Base-by-base conservation (phyloP, 2,113 vertebrate genomes). In the Bufo gargarizans region DNA sequence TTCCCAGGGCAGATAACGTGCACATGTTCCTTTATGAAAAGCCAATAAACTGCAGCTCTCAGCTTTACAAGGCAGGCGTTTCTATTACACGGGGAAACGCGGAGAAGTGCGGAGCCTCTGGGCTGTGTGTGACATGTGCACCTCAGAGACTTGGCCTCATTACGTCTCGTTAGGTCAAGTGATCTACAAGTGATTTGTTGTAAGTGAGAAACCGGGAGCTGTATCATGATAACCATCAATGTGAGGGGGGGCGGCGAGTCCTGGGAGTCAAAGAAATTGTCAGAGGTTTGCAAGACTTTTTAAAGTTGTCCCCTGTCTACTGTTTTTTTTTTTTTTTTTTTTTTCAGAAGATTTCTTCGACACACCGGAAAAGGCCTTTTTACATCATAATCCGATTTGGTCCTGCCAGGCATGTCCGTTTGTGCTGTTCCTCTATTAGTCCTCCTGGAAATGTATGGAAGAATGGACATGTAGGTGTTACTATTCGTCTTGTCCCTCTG, bases 191-290 rank as follows among this genome's bases (percentile, higher is more conserved):
- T 71, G 47, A 69, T 69, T 69, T 33, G 63, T 22, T 71, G 65
- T 71, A 69, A 84, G 82, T 85, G 71, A 61, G 59, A 77, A 85
- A 58, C 50, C 53, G 59, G 71, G 33, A 85, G 71, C 53, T 45
- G 50, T 4, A 56, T 5, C 50, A 12, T 43, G 49, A 45, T 74
- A 72, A 72, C 47, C 33, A 85, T 74, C 71, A 76, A 45, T 16
- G 56, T 9, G 49, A 61, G 53, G 43, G 65, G 9, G 9, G 59
- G 59, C 3, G 56, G 9, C 53, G 9, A 9, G 9, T 53, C 53
- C 56, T 3, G 8, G 61, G 61, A 8, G 61, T n/a, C 5, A 65
- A 0, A n/a, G 7, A 61, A 6, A 61, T 43, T 33, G n/a, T 71
- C 17, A 13, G n/a, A 65, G 8, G 65, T 22, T 22, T 7, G 10